These are phyloP conservation scores for Andrena marginata DNA, from an alignment of 2,888 invertebrate genomes.

Conservation along the genomic window DNA sequence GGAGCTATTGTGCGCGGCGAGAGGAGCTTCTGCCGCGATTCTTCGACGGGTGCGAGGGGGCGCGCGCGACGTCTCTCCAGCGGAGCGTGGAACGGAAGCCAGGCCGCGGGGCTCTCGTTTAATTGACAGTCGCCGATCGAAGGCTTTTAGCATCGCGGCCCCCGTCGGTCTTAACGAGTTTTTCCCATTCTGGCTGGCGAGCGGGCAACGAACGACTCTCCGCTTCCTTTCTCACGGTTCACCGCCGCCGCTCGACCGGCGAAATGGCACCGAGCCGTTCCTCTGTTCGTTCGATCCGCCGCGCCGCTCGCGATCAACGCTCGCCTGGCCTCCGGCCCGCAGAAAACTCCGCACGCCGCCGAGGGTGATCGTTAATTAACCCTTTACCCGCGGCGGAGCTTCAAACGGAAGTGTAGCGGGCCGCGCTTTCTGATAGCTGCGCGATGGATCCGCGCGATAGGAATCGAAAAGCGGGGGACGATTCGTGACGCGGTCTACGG, in stretches of 20 bases:
- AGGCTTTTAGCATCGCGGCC: slow-evolving; percentile 44
- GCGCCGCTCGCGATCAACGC: not conserved
- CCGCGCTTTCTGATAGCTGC: too few species aligned
- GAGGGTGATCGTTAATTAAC: not conserved
- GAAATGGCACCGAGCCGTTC: slow-evolving; percentile 40
- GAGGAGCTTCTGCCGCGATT: not conserved
- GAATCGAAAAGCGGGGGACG: too few species aligned
- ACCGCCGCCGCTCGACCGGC: slow-evolving; percentile 41
- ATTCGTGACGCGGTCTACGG: too few species aligned
- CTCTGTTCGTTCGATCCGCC: not conserved
- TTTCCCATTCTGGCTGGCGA: slow-evolving; percentile 59
- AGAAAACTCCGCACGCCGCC: not conserved
- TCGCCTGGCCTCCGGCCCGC: not conserved
- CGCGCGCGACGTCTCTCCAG: not conserved
- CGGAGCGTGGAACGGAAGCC: slow-evolving; percentile 23
- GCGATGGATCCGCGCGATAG: too few species aligned
- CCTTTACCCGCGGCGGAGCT: too few species aligned
- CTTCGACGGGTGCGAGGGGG: not conserved
- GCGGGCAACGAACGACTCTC: slow-evolving; percentile 49
- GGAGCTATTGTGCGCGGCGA: slow-evolving; percentile 10
- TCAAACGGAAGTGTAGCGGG: too few species aligned
- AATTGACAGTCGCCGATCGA: slow-evolving; percentile 58
- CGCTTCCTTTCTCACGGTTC: slow-evolving; percentile 69
- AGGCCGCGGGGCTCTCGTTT: slow-evolving; percentile 36
- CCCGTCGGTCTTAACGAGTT: slow-evolving; percentile 67